Percentiles rank a stretch among this genome's conserved stretches.
Conservation (phyloP, 2,113 vertebrate genomes). For the Cichladusa arquata region DNA sequence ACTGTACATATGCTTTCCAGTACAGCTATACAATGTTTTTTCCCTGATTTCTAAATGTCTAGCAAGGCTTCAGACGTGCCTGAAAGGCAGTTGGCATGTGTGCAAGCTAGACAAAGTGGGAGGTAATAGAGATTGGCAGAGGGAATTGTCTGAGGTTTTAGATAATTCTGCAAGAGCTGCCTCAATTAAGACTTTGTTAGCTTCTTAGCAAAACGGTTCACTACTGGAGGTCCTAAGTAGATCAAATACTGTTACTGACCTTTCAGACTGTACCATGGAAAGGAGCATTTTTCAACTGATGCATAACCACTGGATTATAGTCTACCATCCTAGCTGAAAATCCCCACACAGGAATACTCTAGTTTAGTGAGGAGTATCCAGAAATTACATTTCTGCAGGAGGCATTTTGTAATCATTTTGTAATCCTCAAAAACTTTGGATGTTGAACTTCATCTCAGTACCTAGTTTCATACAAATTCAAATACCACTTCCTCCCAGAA, state of each 20-base stretch:
- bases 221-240: background rate
- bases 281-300: background rate
- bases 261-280: background rate
- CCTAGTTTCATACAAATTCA: background rate
- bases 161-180: background rate
- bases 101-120: background rate
- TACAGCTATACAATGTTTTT: background rate
- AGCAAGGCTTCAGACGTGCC: background rate
- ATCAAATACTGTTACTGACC: background rate
- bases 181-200: background rate
- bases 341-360: background rate
- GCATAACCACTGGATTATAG: background rate
- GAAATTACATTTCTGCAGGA: background rate
- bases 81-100: background rate
- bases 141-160: constrained; percentile 12
- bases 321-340: background rate
- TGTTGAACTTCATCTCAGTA: background rate
- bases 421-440: background rate
- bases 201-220: background rate
- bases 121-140: background rate
- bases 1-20: background rate
- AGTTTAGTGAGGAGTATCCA: background rate
- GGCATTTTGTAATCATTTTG: background rate
- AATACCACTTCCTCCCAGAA: background rate
- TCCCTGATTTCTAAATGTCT: background rate